Conservation (phyloP, 2,797 vertebrate genomes). For the Mus minutoides region DNA sequence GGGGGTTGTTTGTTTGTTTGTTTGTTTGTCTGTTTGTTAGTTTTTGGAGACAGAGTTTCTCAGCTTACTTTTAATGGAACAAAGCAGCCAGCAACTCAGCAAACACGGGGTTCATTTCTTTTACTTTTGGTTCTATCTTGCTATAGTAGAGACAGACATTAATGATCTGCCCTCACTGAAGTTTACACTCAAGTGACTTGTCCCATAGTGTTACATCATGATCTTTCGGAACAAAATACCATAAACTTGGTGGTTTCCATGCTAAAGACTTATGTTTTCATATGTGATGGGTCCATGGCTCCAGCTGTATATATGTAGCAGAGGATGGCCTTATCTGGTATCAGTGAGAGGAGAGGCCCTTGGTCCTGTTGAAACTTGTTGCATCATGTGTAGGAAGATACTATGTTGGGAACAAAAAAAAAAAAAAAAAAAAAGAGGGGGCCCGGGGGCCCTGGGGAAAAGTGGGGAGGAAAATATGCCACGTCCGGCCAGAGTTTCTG, state of each 20-base stretch:
- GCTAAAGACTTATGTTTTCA: not conserved
- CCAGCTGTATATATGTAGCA: not conserved
- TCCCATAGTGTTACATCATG: not conserved
- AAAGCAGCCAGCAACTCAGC: not conserved
- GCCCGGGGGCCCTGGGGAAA: too few species aligned
- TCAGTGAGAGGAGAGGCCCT: not conserved
- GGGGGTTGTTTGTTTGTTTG: too few species aligned
- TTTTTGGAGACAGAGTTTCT: too few species aligned
- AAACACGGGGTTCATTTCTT: not conserved
- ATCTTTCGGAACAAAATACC: not conserved
- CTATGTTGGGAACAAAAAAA: too few species aligned
- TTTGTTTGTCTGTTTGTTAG: too few species aligned
- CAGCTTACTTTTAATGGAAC: not conserved
- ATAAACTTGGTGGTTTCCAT: fast-evolving
- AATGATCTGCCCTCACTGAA: not conserved
- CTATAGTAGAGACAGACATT: not conserved
- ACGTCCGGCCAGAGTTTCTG: too few species aligned
- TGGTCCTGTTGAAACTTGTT: not conserved
- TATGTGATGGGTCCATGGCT: not conserved
- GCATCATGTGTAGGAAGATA: not conserved
- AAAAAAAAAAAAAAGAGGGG: too few species aligned
- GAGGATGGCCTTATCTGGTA: not conserved
- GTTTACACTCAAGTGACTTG: not conserved
- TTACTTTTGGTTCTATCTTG: not conserved
- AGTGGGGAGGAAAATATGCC: too few species aligned